Conservation (phyloP, 2,797 vertebrate species). For the Momotus momota region DNA sequence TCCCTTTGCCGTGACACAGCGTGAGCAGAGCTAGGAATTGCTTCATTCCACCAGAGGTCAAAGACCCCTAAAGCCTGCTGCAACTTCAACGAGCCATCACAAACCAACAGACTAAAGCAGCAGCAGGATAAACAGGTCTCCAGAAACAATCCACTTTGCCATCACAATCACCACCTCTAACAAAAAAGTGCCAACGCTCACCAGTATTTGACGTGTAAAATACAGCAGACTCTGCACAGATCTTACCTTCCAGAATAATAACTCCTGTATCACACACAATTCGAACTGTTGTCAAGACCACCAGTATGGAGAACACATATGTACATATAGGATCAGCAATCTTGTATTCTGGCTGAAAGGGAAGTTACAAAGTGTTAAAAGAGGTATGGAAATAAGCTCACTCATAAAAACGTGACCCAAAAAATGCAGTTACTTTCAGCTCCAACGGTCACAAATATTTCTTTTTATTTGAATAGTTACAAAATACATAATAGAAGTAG, state of each 20-base stretch:
- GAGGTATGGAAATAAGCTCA: neutral
- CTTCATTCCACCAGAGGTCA: neutral
- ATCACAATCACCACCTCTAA: too few relatives aligned
- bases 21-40: neutral
- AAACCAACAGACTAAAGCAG: neutral
- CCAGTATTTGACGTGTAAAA: neutral
- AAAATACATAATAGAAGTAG: neutral
- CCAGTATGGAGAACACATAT: conserved; percentile 94
- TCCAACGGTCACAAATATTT: neutral
- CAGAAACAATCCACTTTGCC: neutral
- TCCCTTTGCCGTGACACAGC: neutral
- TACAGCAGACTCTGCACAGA: neutral
- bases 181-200: neutral
- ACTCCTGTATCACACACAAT: conserved; percentile 92
- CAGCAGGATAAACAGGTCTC: neutral
- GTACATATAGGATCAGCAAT: conserved; percentile 97
- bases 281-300: conserved; percentile 92
- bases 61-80: neutral
- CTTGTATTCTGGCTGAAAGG: conserved; percentile 93
- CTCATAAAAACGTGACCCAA: neutral
- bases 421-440: neutral
- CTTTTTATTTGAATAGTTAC: neutral
- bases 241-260: conserved; percentile 94
- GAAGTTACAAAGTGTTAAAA: conserved; percentile 34
- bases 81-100: neutral